Base-by-base conservation (phyloP, 2,797 vertebrate genomes). In the Halcyon smyrnensis region DNA sequence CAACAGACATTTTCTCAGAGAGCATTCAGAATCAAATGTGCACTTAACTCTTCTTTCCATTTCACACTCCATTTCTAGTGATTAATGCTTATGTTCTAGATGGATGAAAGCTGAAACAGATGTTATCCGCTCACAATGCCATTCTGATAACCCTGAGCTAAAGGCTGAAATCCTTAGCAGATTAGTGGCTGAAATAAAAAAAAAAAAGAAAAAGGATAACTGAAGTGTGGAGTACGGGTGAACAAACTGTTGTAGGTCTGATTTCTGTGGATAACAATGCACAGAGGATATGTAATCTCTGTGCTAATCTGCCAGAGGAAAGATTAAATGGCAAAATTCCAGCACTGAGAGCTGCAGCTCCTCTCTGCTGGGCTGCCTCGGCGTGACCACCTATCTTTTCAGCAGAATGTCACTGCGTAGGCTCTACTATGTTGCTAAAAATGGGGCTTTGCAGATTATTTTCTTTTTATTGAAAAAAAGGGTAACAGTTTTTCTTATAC, bases 51-150 rank as follows among this genome's bases (percentile, higher is more conserved):
- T 84, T 85, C 69, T 80, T 67, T 89, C 71, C 59, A 95, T 96
- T 96, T 96, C 95, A 96, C 94, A 97, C 92, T 96, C 93, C 91
- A 93, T 97, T 97, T 96, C 88, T 87, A 95, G 82, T 95, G 95
- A 96, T 96, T 97, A 95, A 97, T 91, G 90, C 48, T 74, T 50
- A n/a, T 63, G 45, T 83, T 95, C 62, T 91, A 84, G 94, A 87
- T 34, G 71, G 75, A 91, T 93, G 84, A 92, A 97, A 95, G 87
- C 95, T 63, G 93, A 94, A 97, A 94, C 94, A 97, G 95, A 95
- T 97, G 95, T 96, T 97, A 95, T 82, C 65, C 77, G 90, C 64
- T 80, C 74, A 81, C 92, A 95, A 56, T 93, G 84, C 75, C n/a
- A 4, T 93, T 84, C 89, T 82, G 89, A 94, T 90, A 95, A 97